phyloP scores from a whole-genome alignment of 1,140 invertebrate genomes.

The Subanguina moxae region DNA sequence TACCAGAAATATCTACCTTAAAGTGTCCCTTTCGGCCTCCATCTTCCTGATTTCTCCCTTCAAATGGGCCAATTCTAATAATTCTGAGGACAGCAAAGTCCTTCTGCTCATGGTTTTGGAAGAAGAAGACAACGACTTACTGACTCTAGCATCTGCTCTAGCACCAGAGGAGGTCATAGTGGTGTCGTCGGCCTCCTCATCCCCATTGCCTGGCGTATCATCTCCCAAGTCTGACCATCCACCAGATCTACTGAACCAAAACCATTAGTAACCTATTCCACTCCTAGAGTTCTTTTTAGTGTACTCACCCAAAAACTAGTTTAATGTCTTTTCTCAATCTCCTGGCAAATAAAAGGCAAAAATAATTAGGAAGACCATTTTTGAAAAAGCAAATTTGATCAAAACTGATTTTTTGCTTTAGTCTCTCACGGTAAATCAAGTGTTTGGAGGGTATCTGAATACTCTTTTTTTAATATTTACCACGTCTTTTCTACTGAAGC shows the following conservation, averaged over 20 bases:
- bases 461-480: too few relatives aligned
- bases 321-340: neutral
- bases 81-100: slow-evolving; percentile 13
- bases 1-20: too few relatives aligned
- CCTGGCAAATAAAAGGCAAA: neutral
- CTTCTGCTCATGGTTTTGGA: slow-evolving; percentile 7
- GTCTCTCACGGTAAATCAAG: too few relatives aligned
- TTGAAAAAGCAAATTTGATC: too few relatives aligned
- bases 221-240: slow-evolving; percentile 34
- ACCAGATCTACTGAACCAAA: slow-evolving; percentile 27
- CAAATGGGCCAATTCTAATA: slow-evolving; percentile 32
- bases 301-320: too few relatives aligned
- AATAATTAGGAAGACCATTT: too few relatives aligned
- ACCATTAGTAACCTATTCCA: slow-evolving; percentile 28
- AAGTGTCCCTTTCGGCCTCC: slow-evolving; percentile 26
- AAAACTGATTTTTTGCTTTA: too few relatives aligned
- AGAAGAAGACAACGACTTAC: neutral
- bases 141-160: neutral
- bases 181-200: neutral
- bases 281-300: too few relatives aligned
- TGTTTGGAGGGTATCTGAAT: too few relatives aligned
- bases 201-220: slow-evolving; percentile 7
- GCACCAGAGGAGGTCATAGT: neutral
- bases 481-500: too few relatives aligned
- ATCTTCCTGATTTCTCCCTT: slow-evolving; percentile 23